Conservation (phyloP, 2,113 vertebrate species). For the Passer domesticus region DNA sequence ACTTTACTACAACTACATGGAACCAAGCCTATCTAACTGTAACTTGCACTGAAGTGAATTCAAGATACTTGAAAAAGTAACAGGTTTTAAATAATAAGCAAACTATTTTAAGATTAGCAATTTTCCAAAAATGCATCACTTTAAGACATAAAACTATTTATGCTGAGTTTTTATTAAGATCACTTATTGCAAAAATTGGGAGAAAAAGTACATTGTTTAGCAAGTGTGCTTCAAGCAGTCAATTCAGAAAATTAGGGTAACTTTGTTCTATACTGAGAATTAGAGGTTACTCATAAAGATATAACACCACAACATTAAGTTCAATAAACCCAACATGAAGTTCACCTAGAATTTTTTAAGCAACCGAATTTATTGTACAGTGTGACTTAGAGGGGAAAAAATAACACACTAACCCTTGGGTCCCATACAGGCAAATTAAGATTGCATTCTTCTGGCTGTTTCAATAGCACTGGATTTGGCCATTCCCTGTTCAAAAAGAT, state of each 20-base stretch:
- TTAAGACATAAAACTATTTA: not conserved
- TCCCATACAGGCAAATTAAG: constrained; percentile 92
- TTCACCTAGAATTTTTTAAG: constrained; percentile 59
- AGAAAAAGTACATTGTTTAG: constrained; percentile 32
- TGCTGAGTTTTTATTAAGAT: constrained; percentile 51
- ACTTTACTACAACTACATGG: not conserved
- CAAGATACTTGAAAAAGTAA: not conserved
- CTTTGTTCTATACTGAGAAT: constrained; percentile 41
- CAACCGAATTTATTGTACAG: constrained; percentile 71
- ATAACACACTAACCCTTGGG: constrained; percentile 87
- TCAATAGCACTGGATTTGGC: constrained; percentile 90
- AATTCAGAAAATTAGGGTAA: constrained; percentile 41
- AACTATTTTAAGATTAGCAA: not conserved
- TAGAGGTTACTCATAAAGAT: constrained; percentile 31
- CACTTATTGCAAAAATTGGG: constrained; percentile 8
- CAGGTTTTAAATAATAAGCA: not conserved
- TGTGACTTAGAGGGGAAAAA: constrained; percentile 80
- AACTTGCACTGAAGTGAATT: not conserved
- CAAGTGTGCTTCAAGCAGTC: not conserved
- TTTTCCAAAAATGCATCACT: not conserved
- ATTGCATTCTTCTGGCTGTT: constrained; percentile 88
- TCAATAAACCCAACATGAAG: constrained; percentile 31
- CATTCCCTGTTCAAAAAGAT: constrained; percentile 88
- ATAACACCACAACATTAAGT: constrained; percentile 11
- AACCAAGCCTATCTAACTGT: not conserved